Percentiles rank a stretch among this genome's conserved stretches.
Conservation (phyloP, 2,888 invertebrate species). For the Rosalia funebris region DNA sequence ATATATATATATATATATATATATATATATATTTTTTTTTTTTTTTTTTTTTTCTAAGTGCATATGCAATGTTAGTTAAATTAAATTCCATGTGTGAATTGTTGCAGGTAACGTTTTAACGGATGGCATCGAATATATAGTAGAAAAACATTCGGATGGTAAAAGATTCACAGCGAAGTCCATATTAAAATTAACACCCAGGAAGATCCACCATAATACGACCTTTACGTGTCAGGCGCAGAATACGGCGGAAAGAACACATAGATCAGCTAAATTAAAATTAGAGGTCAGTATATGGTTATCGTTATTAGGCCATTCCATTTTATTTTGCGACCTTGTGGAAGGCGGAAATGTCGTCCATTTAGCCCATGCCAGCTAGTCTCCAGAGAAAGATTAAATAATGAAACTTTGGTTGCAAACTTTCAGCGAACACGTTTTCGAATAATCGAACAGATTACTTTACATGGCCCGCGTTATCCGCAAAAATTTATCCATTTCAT, state of each 20-base stretch:
- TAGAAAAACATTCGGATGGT: conserved; percentile 81
- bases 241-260: conserved; percentile 89
- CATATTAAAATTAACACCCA: conserved; percentile 83
- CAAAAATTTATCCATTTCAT: conserved; percentile 19
- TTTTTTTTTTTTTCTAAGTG: too few species aligned
- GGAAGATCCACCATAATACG: conserved; percentile 89
- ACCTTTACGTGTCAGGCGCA: conserved; percentile 93
- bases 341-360: conserved; percentile 5
- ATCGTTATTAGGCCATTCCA: conserved; percentile 15
- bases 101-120: conserved; percentile 78
- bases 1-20: too few species aligned
- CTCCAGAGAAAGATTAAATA: conserved; percentile 25
- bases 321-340: conserved; percentile 9
- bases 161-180: conserved; percentile 88
- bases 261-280: conserved; percentile 81
- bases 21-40: too few species aligned
- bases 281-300: conserved; percentile 73
- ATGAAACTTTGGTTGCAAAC: conserved; percentile 18
- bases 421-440: conserved; percentile 20
- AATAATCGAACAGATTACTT: conserved; percentile 25
- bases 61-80: too few species aligned
- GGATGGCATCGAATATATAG: conserved; percentile 81
- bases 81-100: too few species aligned
- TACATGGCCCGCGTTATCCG: conserved; percentile 6
- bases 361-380: conserved; percentile 2